Conservation (phyloP, 2,113 vertebrate species). For the Phalacrocorax aristotelis region DNA sequence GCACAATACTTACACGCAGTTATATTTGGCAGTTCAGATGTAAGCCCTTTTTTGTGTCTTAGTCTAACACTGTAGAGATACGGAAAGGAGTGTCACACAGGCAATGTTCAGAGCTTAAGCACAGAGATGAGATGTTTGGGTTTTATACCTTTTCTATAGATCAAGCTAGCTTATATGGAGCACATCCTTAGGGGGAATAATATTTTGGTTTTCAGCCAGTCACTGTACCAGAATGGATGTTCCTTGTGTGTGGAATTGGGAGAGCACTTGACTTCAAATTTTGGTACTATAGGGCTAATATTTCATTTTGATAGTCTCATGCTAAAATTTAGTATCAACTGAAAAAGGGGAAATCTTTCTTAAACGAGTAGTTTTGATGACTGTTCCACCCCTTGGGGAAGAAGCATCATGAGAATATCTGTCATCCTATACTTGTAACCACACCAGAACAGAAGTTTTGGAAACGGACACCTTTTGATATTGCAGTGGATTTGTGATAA, state of each 20-base stretch:
- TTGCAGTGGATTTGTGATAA: not conserved
- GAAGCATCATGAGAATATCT: not conserved
- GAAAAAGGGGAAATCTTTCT: not conserved
- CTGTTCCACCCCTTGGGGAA: not conserved
- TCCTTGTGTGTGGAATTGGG: not conserved
- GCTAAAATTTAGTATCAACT: not conserved
- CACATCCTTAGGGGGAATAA: not conserved
- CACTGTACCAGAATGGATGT: not conserved
- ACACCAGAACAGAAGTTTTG: not conserved
- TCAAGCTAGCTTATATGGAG: not conserved
- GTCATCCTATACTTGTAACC: not conserved
- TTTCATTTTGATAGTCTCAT: not conserved
- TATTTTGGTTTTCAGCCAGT: not conserved
- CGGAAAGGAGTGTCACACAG: not conserved
- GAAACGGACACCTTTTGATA: not conserved
- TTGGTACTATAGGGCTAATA: not conserved
- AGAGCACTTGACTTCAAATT: not conserved
- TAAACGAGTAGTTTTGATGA: not conserved
- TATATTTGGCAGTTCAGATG: not conserved
- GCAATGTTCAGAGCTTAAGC: not conserved
- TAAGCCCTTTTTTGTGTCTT: not conserved
- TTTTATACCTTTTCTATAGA: not conserved
- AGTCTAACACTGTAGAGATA: not conserved
- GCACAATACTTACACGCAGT: fast-evolving
- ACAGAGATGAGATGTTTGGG: not conserved